phyloP scores from a whole-genome alignment of 1,140 invertebrate species.

The Trinorchestia longiramus region DNA sequence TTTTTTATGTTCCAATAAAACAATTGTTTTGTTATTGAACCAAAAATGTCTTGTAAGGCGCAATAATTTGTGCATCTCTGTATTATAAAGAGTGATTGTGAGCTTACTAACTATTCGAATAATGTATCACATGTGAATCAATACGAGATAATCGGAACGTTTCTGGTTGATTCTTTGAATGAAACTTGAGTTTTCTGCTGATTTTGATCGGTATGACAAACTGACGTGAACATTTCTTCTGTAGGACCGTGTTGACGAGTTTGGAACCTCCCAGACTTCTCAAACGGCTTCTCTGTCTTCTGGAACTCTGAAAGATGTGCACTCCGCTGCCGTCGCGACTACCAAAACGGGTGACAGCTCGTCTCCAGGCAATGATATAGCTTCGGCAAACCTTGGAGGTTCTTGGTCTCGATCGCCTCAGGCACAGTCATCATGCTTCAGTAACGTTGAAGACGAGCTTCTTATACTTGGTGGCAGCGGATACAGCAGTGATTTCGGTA shows the following conservation, averaged over 20 bases:
- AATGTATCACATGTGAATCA: neutral
- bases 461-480: neutral
- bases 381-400: neutral
- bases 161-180: neutral
- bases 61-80: too few species aligned
- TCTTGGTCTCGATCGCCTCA: neutral
- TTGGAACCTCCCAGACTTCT: slow-evolving; percentile 1
- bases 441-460: neutral
- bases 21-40: too few species aligned
- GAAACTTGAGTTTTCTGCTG: neutral
- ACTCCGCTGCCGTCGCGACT: neutral
- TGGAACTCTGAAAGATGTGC: neutral
- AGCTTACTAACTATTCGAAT: too few species aligned
- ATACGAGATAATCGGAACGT: neutral
- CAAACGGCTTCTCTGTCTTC: neutral
- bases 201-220: slow-evolving; percentile 29
- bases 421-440: neutral
- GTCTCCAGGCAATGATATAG: neutral
- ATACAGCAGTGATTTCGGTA: neutral
- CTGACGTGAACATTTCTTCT: slow-evolving; percentile 37
- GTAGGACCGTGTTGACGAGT: neutral
- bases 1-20: too few species aligned
- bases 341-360: neutral
- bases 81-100: too few species aligned
- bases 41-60: too few species aligned